Conservation (phyloP, 2,113 vertebrate genomes). For the Strix aluco region DNA sequence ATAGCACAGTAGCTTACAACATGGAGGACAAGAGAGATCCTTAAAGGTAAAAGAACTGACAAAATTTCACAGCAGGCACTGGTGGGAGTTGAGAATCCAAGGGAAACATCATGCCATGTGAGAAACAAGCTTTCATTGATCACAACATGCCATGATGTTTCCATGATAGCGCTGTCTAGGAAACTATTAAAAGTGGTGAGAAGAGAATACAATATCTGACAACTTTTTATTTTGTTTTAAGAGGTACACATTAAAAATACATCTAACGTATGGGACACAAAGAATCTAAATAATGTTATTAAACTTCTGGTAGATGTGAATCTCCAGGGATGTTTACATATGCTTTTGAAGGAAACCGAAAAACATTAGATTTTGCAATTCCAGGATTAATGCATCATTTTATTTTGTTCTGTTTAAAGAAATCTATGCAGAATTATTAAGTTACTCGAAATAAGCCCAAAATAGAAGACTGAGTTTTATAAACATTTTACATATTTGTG, state of each 20-base stretch:
- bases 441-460: conserved; percentile 63
- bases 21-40: background rate
- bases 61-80: conserved; percentile 35
- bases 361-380: conserved; percentile 16
- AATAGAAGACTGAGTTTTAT: conserved; percentile 74
- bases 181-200: conserved; percentile 24
- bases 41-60: conserved; percentile 26
- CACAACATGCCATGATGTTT: background rate
- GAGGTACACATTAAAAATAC: conserved; percentile 73
- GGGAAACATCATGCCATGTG: background rate
- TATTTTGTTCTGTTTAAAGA: conserved; percentile 23
- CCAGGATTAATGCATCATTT: conserved; percentile 8
- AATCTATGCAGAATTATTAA: conserved; percentile 72
- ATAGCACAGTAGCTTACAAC: background rate
- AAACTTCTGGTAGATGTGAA: conserved; percentile 57
- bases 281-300: conserved; percentile 59
- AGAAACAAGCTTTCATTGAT: conserved; percentile 40
- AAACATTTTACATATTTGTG: conserved; percentile 77
- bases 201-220: conserved; percentile 26
- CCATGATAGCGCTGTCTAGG: conserved; percentile 15
- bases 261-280: conserved; percentile 59
- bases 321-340: conserved; percentile 30
- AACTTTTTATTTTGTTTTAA: conserved; percentile 66
- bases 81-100: conserved; percentile 17
- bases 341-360: conserved; percentile 15